phyloP scores from a whole-genome alignment of 1,140 invertebrate species.

The Mylabris phalerata region DNA sequence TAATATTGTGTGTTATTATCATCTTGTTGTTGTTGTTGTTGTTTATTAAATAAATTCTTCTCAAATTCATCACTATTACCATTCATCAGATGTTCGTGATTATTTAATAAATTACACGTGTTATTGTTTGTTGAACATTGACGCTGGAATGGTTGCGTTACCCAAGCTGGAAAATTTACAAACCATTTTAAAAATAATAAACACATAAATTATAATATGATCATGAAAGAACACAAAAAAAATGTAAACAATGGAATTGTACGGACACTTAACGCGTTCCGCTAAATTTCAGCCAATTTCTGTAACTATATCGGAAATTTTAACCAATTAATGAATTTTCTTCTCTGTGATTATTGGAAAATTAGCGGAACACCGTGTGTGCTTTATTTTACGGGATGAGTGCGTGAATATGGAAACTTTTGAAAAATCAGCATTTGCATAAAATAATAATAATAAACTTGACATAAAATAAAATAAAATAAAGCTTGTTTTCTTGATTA shows the following conservation, averaged over 20 bases:
- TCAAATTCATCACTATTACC: constrained; percentile 1
- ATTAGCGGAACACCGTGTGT: not conserved
- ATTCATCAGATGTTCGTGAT: constrained; percentile 3
- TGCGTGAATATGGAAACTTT: constrained; percentile 19
- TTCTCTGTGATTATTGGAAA: no score
- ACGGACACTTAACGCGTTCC: no score
- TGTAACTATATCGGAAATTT: no score
- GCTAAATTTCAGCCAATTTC: no score
- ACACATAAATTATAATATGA: no score
- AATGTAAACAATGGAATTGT: no score
- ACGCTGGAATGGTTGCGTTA: constrained; percentile 32
- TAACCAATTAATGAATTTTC: no score
- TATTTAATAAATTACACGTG: constrained; percentile 14
- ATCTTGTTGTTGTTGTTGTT: constrained; percentile 16
- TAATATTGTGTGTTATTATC: constrained; percentile 5
- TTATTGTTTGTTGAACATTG: constrained; percentile 31
- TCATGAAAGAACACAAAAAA: no score
- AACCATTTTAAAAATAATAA: not conserved
- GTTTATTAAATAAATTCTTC: not conserved
- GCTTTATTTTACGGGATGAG: not conserved
- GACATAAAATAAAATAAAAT: constrained; percentile 1
- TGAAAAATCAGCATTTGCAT: constrained; percentile 20
- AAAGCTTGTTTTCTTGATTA: constrained; percentile 1
- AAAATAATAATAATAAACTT: constrained; percentile 6
- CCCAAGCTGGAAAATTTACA: constrained; percentile 27